A percentile compares a stretch with the other conserved stretches of the same genome.
Conservation (phyloP, 2,113 vertebrate genomes). For the Hemichromis elongatus region DNA sequence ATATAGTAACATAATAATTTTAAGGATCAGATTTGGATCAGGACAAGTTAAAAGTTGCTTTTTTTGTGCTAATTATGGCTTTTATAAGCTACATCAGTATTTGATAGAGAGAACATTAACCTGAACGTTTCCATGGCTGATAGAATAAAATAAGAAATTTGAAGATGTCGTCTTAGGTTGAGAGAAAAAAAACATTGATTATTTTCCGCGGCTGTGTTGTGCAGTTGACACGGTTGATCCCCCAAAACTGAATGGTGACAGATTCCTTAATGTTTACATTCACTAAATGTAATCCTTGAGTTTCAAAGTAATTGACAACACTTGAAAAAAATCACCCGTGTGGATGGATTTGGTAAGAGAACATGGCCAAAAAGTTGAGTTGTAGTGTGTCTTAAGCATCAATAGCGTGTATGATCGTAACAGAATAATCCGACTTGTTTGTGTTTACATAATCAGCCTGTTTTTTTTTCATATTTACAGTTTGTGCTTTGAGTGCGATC, state of each 20-base stretch:
- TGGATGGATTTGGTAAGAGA: not conserved
- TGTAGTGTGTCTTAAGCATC: not conserved
- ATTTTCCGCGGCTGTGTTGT: not conserved
- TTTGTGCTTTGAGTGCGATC: rapidly evolving
- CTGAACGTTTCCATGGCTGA: not conserved
- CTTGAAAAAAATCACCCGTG: rapidly evolving
- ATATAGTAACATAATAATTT: rapidly evolving
- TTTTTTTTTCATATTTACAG: not conserved
- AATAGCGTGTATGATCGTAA: rapidly evolving
- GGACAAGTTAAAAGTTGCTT: not conserved
- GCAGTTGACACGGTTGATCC: rapidly evolving
- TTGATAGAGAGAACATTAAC: not conserved
- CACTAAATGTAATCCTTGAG: not conserved
- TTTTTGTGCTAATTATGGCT: not conserved
- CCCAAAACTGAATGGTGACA: not conserved
- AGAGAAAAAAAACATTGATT: not conserved
- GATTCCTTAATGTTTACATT: not conserved
- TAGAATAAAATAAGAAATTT: not conserved
- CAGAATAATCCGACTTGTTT: not conserved
- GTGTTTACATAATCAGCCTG: not conserved
- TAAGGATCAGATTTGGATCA: not conserved
- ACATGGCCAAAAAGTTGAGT: rapidly evolving
- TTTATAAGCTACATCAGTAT: not conserved
- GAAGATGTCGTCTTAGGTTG: not conserved
- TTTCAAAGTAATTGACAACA: not conserved